phyloP scores from a whole-genome alignment of 2,797 vertebrate species.

The Pseudomugil tenellus region DNA sequence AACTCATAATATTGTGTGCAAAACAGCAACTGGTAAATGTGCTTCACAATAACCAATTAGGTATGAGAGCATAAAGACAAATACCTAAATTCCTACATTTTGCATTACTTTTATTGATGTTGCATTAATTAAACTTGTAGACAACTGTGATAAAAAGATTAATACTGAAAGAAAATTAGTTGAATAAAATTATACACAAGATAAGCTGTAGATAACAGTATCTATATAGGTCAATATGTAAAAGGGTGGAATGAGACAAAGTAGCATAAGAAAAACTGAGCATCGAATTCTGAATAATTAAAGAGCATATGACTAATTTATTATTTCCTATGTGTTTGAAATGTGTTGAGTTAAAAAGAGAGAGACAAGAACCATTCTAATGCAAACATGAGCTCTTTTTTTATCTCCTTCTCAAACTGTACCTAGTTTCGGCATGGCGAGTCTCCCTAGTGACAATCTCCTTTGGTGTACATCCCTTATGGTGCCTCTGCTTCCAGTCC shows the following conservation, averaged over 20 bases:
- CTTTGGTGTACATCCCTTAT: slow-evolving; percentile 55
- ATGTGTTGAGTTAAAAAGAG: slow-evolving; percentile 17
- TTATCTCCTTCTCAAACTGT: slow-evolving; percentile 15
- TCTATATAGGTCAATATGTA: background rate
- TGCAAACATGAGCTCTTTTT: slow-evolving; percentile 34
- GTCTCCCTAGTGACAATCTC: slow-evolving; percentile 50
- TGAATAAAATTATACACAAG: no score
- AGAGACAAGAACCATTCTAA: background rate
- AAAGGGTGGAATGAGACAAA: background rate
- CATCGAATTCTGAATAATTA: slow-evolving; percentile 44
- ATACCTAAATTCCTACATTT: background rate
- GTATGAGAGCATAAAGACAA: background rate
- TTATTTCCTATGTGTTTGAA: slow-evolving; percentile 45
- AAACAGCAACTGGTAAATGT: background rate
- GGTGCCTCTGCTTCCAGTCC: slow-evolving; percentile 35
- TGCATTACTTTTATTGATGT: no score
- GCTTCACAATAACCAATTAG: background rate
- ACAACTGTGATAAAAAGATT: no score
- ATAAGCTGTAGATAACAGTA: background rate
- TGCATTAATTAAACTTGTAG: no score
- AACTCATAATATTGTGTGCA: background rate
- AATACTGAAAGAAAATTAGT: no score
- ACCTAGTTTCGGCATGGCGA: slow-evolving; percentile 24
- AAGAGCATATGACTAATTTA: slow-evolving; percentile 31
- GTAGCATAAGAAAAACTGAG: background rate